Evolutionary conservation across 2,888 invertebrate genomes (phyloP).

Genomic region (Baccha elongata): DNA sequence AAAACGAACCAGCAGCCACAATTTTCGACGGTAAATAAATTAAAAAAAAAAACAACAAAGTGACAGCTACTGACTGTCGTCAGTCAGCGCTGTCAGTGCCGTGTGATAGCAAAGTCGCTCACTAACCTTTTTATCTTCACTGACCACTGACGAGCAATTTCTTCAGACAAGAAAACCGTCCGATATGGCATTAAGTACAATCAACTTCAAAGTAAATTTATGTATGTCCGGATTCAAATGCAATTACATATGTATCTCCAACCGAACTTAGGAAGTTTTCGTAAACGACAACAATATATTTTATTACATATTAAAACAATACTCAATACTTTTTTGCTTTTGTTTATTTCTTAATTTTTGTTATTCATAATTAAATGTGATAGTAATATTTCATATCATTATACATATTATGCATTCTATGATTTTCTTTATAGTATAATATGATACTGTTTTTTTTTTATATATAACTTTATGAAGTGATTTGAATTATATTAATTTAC

Average conservation of each 20-base stretch:
- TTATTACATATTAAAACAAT: too few species aligned
- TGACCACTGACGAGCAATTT: not conserved
- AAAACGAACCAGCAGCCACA: not conserved
- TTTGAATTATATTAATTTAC: conserved; percentile 60
- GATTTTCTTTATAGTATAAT: conserved; percentile 26
- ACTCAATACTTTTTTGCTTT: conserved; percentile 41
- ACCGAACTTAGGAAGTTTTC: too few species aligned
- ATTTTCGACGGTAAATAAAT: not conserved
- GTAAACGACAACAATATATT: too few species aligned
- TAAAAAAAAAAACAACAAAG: not conserved
- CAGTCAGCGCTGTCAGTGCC: not conserved
- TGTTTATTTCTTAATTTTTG: conserved; percentile 68
- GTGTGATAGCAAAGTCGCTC: not conserved
- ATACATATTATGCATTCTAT: conserved; percentile 34
- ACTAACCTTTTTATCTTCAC: not conserved
- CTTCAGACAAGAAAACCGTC: too few species aligned
- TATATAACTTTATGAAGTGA: conserved; percentile 56
- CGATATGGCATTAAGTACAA: too few species aligned
- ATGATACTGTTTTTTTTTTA: conserved; percentile 23
- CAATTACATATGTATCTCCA: too few species aligned
- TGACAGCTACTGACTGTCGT: not conserved
- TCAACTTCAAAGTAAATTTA: too few species aligned
- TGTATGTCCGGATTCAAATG: too few species aligned
- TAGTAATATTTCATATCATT: conserved; percentile 67
- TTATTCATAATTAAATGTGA: conserved; percentile 63